These are phyloP conservation scores for Gallinago nigripennis DNA, from an alignment of 2,797 vertebrate genomes.

Conservation along the genomic window DNA sequence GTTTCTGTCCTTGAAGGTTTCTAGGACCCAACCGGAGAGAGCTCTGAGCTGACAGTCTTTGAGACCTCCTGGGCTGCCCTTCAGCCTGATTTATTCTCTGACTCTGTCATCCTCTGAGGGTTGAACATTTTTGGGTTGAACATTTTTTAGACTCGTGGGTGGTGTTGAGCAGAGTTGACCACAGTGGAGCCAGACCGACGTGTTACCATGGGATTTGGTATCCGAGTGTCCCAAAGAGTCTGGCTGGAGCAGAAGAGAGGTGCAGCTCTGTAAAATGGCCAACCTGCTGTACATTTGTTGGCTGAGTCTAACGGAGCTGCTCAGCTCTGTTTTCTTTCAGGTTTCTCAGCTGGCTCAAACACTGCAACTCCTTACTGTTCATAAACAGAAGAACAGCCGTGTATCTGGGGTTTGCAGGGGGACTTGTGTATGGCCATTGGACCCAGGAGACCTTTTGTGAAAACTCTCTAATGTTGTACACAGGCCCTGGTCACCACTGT, in stretches of 20 bases:
- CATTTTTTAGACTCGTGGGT: neutral
- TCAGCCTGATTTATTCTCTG: neutral
- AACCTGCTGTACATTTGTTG: neutral
- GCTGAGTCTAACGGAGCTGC: neutral
- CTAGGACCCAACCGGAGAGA: neutral
- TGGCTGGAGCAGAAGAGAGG: neutral
- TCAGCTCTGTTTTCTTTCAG: neutral
- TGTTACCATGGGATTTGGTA: neutral
- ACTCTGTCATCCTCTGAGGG: neutral
- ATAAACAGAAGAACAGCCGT: neutral
- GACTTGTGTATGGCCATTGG: neutral
- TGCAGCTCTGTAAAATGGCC: neutral
- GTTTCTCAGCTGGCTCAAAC: neutral
- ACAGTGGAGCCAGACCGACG: neutral
- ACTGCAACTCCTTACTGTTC: neutral
- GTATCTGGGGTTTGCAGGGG: neutral
- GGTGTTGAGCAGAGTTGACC: neutral
- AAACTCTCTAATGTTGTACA: neutral
- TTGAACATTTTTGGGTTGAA: neutral
- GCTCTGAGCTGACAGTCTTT: neutral
- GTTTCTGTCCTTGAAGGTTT: neutral
- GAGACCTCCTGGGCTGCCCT: neutral
- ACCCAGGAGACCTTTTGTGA: neutral
- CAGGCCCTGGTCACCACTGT: neutral
- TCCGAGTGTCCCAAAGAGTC: neutral